Conservation (phyloP, 30 jellyfish, hydroid and myxozoan species). For the Sanderia malayensis region DNA sequence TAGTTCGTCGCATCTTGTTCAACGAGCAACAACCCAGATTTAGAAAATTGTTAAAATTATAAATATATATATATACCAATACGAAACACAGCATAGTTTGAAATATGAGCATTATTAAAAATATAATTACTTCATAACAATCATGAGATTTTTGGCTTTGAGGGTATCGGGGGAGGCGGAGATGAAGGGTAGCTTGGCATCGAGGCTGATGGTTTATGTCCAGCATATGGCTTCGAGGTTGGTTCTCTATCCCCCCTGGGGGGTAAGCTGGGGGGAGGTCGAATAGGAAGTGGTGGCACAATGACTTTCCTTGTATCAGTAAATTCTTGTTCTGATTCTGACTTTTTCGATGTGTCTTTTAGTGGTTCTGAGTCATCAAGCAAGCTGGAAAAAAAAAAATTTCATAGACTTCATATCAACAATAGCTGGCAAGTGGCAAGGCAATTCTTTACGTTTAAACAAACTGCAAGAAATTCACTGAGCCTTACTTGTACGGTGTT, state of each 20-base stretch:
- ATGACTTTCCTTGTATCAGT: slow-evolving; percentile 14
- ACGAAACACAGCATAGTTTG: too few species aligned
- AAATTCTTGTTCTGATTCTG: neutral
- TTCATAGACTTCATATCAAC: too few species aligned
- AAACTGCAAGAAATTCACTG: too few species aligned
- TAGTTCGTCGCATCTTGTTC: neutral
- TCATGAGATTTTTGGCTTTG: slow-evolving; percentile 15
- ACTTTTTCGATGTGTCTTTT: slow-evolving; percentile 17
- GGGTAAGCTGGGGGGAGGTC: slow-evolving; percentile 66
- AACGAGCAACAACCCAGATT: neutral
- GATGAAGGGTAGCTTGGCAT: slow-evolving; percentile 22
- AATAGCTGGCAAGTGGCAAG: too few species aligned
- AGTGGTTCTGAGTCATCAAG: slow-evolving; percentile 26
- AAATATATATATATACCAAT: too few species aligned
- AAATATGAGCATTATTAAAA: too few species aligned
- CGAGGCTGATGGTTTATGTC: slow-evolving; percentile 47
- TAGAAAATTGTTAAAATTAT: neutral
- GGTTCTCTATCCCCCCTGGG: slow-evolving; percentile 58
- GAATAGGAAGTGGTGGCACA: slow-evolving; percentile 69
- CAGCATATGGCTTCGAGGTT: slow-evolving; percentile 49
- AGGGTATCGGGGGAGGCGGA: slow-evolving; percentile 62
- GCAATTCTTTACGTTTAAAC: too few species aligned
- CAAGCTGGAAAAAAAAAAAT: slow-evolving; percentile 19
- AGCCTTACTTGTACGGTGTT: too few species aligned
- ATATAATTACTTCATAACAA: too few species aligned